Evolutionary conservation across 2,113 vertebrate genomes (phyloP), one percentile per base, ranked within the genome.

Genomic region (Raja brachyura): DNA sequence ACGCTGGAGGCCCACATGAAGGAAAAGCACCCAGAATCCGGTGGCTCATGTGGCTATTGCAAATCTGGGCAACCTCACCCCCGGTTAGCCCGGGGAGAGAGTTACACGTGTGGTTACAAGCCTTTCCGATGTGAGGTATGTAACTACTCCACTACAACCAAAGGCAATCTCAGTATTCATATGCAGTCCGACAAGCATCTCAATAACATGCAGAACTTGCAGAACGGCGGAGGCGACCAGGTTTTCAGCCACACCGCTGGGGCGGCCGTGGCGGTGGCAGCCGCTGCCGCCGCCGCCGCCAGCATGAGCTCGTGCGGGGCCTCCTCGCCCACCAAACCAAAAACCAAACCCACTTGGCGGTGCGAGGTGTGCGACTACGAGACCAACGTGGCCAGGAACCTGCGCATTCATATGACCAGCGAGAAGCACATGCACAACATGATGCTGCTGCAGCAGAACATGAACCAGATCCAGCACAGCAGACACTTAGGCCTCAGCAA

Each of bases 401-500:
- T 99, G 18, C 98, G 99, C 93, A 99, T 99, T 94, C 99, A 99
- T 96, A 99, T 99, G 99, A 99, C 98, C 94, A 99, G 99, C 90
- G 99, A 99, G 97, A 99, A 99, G 96, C 99, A 99, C 97, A 99
- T 99, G 98, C 99, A 99, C 94, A 99, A 99, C 94, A 99, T 99
- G 98, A 97, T 99, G 98, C 96, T 99, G 48, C 97, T 99, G 93
- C 99, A 99, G 96, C 99, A 99, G 95, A 99, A 99, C 63, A 97
- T 99, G 97, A 97, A 97, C 93, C 99, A 99, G 93, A 98, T 98
- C 93, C 98, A 99, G 85, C 98, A 99, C 93, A 97, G 95, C 93
- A 97, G 98, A 93, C 97, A 96, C 94, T 96, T 99, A 93, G 97
- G 98, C 94, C 96, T 99, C 2, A 96, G 98, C 94, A 97, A 99